Evolutionary conservation across 1,140 invertebrate species (phyloP), one percentile per base, ranked within the genome.

Genomic region (Lucilia sericata): DNA sequence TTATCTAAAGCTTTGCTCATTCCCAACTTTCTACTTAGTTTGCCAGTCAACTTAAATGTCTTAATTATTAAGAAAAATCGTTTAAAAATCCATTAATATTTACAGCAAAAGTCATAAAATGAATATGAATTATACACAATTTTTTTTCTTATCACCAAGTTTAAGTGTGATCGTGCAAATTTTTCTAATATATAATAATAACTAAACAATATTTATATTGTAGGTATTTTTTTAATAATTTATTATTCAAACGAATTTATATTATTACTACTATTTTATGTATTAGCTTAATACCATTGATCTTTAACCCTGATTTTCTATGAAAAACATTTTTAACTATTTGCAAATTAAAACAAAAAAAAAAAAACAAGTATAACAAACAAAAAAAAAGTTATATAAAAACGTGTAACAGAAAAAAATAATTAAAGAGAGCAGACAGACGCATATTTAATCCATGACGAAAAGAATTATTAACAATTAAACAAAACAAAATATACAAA

Each of bases 61-160:
- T 60, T n/a, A 14, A n/a, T 60, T 60, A n/a, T 60, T 60, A 60
- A 60, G 55, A 60, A 60, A 30, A 60, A 60, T 60, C 55, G 14
- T 60, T 60, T 60, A 60, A 60, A 60, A 60, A 60, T 60, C 55
- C 55, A 60, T 60, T 60, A 60, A 60, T 60, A 60, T 60, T 60
- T 60, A 60, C 55, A n/a, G 14, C n/a, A n/a, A 60, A 60, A n/a
- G 55, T 60, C 55, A 60, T 60, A 60, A 17, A 5, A n/a, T 60
- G 55, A 60, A n/a, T 60, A 60, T 14, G 55, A 60, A n/a, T 60
- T 42, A 30, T 55, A 60, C 17, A 60, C 55, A n/a, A 60, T 7
- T 60, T 12, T 60, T 60, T n/a, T 60, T 60, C 55, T 60, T 60
- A 60, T 60, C 55, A 7, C 13, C n/a, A 60, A 60, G 55, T n/a